Conservation (phyloP, 2,888 invertebrate genomes). For the Lissonota sp. region DNA sequence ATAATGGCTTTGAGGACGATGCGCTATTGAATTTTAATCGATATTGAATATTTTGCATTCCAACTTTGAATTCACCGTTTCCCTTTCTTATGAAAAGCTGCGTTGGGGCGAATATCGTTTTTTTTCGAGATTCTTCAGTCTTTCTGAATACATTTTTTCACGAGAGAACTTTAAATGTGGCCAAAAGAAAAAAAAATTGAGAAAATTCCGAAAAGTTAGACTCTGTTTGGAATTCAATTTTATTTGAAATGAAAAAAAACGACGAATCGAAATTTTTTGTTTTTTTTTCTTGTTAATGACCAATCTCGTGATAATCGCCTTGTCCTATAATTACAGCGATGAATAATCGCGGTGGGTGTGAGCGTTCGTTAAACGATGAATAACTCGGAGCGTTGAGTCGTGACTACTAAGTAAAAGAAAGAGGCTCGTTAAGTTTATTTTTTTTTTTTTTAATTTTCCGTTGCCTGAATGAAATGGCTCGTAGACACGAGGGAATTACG, state of each 20-base stretch:
- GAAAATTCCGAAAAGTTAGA: neutral
- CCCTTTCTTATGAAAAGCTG: neutral
- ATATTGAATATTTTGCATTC: neutral
- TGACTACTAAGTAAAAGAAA: constrained; percentile 14
- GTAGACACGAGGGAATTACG: constrained; percentile 50
- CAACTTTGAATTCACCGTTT: neutral
- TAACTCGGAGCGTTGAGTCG: constrained; percentile 49
- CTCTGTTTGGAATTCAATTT: neutral
- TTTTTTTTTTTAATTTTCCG: neutral
- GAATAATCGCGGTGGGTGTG: constrained; percentile 53
- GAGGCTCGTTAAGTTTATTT: neutral
- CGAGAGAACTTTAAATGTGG: too few relatives aligned
- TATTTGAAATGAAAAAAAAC: neutral
- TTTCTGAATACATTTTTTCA: too few relatives aligned
- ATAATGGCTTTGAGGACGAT: constrained; percentile 64
- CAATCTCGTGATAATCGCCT: constrained; percentile 24
- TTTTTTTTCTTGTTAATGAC: constrained; percentile 23
- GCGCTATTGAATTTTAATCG: constrained; percentile 20
- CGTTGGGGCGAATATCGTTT: too few relatives aligned
- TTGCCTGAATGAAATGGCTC: constrained; percentile 36
- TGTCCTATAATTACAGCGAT: constrained; percentile 45
- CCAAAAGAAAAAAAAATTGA: too few relatives aligned
- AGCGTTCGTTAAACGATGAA: constrained; percentile 51
- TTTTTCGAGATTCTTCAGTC: too few relatives aligned
- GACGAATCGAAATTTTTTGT: neutral